Conservation (phyloP, 2,113 vertebrate genomes). For the Phasianus colchicus region DNA sequence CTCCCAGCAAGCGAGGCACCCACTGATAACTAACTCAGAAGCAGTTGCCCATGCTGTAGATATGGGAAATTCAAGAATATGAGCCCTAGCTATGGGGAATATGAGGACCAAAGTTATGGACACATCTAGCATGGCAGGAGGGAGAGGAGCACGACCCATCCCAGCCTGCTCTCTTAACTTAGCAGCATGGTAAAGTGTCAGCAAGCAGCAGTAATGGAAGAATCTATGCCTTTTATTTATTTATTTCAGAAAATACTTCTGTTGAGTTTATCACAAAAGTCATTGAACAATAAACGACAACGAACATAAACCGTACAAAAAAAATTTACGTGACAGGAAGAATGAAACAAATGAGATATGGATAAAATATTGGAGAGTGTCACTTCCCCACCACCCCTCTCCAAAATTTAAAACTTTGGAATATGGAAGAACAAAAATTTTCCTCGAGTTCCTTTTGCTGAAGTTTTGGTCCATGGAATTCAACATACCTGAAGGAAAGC, state of each 20-base stretch:
- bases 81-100: neutral
- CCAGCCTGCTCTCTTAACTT: neutral
- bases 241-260: conserved; percentile 84
- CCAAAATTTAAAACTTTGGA: conserved; percentile 43
- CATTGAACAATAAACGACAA: conserved; percentile 58
- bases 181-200: neutral
- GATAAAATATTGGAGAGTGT: conserved; percentile 39
- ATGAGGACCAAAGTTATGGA: neutral
- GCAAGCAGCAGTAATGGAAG: neutral
- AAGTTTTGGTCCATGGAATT: conserved; percentile 60
- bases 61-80: neutral
- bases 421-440: conserved; percentile 68
- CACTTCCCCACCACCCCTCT: neutral
- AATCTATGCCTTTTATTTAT: conserved; percentile 81
- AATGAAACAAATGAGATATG: conserved; percentile 27
- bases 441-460: conserved; percentile 67
- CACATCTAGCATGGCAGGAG: neutral
- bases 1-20: neutral
- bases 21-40: neutral
- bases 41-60: neutral
- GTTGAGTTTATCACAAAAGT: conserved; percentile 78
- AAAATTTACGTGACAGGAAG: conserved; percentile 44
- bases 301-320: conserved; percentile 75
- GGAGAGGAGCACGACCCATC: neutral
- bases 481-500: conserved; percentile 21